phyloP scores from a whole-genome alignment of 2,113 vertebrate species.

The Varanus salvator region DNA sequence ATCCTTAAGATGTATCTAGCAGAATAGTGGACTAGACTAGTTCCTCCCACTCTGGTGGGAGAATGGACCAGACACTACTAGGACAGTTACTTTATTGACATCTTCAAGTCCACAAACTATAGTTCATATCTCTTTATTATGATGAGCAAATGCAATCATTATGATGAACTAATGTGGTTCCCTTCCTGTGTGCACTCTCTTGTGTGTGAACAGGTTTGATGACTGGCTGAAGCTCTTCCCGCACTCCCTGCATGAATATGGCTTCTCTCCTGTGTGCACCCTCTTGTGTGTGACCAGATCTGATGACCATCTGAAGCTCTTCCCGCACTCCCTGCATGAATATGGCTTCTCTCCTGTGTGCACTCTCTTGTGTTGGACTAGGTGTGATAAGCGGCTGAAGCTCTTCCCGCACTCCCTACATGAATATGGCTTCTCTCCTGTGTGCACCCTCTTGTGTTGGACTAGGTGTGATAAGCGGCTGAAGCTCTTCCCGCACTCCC shows the following conservation, averaged over 20 bases:
- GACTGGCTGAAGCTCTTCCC: too few relatives aligned
- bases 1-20: not conserved
- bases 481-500: too few relatives aligned
- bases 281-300: not conserved
- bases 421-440: conserved; percentile 59
- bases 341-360: conserved; percentile 40
- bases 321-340: conserved; percentile 66
- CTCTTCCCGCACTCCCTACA: conserved; percentile 46
- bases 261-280: conserved; percentile 41
- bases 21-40: not conserved
- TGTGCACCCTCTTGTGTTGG: conserved; percentile 61
- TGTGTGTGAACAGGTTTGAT: not conserved
- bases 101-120: not conserved
- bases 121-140: not conserved
- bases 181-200: conserved; percentile 38
- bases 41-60: not conserved
- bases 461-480: conserved; percentile 43
- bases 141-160: not conserved
- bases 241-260: not conserved
- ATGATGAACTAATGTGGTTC: not conserved
- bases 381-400: accelerated
- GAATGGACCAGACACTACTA: too few relatives aligned
- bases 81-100: not conserved
- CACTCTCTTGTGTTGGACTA: not conserved
- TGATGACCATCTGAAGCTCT: conserved; percentile 14